A percentile compares a stretch with the other conserved stretches of the same genome.
Conservation (phyloP, 2,888 invertebrate genomes). For the Lithophane leautieri region DNA sequence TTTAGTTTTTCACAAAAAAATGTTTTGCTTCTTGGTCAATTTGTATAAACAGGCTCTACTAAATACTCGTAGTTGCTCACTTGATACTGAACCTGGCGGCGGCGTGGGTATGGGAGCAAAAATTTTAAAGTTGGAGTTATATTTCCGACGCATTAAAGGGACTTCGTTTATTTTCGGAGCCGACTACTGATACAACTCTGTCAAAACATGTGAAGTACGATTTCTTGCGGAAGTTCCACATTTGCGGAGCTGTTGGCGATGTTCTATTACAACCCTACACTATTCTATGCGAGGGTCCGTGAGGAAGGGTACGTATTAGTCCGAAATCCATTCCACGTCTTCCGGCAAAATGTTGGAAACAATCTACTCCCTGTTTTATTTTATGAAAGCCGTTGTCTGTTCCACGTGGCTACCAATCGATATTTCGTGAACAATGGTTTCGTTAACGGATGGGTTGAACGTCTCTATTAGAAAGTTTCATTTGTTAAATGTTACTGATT, state of each 20-base stretch:
- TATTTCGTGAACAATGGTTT: constrained; percentile 68
- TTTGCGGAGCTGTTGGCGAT: neutral
- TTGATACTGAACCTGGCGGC: neutral
- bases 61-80: neutral
- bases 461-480: constrained; percentile 53
- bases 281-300: constrained; percentile 85
- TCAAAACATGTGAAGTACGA: neutral
- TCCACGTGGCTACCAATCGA: constrained; percentile 65
- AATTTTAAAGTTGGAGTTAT: neutral
- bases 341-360: constrained; percentile 85
- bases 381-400: constrained; percentile 80
- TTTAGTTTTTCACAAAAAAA: neutral
- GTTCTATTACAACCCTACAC: constrained; percentile 62
- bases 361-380: constrained; percentile 85
- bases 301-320: constrained; percentile 83
- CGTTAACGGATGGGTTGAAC: constrained; percentile 46
- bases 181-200: too few species aligned
- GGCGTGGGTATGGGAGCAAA: too few species aligned
- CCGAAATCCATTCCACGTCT: constrained; percentile 85
- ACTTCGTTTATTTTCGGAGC: too few species aligned
- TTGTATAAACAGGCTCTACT: neutral
- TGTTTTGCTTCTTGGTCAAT: neutral
- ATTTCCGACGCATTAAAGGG: neutral
- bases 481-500: constrained; percentile 28
- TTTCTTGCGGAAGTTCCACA: neutral